Base-by-base conservation (phyloP, 2,797 vertebrate genomes). In the Dallia pectoralis region DNA sequence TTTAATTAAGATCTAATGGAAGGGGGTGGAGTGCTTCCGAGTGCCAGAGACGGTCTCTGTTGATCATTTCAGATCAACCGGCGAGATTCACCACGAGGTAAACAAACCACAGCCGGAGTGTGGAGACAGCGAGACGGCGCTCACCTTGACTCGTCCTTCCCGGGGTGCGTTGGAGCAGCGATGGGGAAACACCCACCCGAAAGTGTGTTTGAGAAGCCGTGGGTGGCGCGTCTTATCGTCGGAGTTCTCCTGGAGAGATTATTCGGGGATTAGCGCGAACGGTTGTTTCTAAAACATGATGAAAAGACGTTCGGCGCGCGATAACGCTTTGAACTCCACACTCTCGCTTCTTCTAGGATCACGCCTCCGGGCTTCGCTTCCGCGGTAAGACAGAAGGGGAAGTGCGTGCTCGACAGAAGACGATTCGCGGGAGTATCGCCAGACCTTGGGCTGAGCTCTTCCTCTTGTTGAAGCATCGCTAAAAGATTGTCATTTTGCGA, bases 261-360 rank as follows among this genome's bases (percentile, higher is more conserved):
- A 93, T 89, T 91, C 90, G 87, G 90, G 93, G 93, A 93, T 94
- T 93, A 93, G 89, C 87, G 89, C 88, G 84, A 89, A 93, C 86
- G 91, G 91, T 94, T 94, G 93, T 94, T 94, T 93, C 93, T 93
- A 92, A 93, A 93, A 93, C 92, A 94, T 92, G 93, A 94, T 93
- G 92, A 94, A 93, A 92, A 93, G 92, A 90, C 91, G 88, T 88
- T 89, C 67, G 72, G 84, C 18, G 84, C 73, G 84, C 87, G 92
- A 93, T 93, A 93, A 92, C 86, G 91, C 92, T 93, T 93, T 93
- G 93, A 94, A 93, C 93, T 93, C 88, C 80, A 87, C 70, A 80
- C 91, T 91, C 89, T n/a, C 2, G 40, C 40, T 44, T 44, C 88
- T 92, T 91, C 91, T 87, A 91, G 90, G 87, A 92, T 88, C 82